A percentile compares a stretch with the other conserved stretches of the same genome.
Conservation (phyloP, 1,140 invertebrate genomes). For the Brachionus paranguensis region DNA sequence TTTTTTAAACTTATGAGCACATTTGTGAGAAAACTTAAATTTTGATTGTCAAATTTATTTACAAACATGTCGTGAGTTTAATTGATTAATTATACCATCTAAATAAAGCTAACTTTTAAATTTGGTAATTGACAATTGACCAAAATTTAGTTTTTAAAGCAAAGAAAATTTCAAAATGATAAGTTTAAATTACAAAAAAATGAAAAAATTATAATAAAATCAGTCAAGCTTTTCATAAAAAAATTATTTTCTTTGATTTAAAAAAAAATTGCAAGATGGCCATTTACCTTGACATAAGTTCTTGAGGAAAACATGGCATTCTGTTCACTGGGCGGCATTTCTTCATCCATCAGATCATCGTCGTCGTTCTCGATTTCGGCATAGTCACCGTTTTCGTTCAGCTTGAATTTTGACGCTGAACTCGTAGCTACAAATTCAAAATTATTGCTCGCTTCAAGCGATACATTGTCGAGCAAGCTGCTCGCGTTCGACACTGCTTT, state of each 20-base stretch:
- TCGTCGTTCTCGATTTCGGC: conserved; percentile 3
- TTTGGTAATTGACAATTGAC: not conserved
- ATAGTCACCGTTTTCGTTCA: not conserved
- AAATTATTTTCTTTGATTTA: not conserved
- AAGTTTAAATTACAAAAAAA: not conserved
- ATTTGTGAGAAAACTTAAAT: not conserved
- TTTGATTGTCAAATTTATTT: not conserved
- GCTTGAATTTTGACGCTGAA: not conserved
- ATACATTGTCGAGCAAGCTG: conserved; percentile 37
- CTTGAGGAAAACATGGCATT: conserved; percentile 13
- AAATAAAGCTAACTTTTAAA: not conserved
- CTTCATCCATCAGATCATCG: not conserved
- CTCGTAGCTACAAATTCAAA: conserved; percentile 1
- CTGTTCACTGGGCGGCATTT: not conserved
- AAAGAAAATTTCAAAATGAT: not conserved
- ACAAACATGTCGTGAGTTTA: not conserved
- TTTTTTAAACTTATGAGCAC: not conserved
- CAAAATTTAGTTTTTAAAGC: not conserved
- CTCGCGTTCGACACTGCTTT: not conserved
- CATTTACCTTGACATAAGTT: conserved; percentile 37
- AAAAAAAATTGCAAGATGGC: not conserved
- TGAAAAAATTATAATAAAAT: not conserved
- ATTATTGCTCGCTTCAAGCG: conserved; percentile 31
- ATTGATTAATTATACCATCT: conserved; percentile 3
- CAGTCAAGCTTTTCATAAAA: conserved; percentile 7